Evolutionary conservation across 2,113 vertebrate genomes (phyloP).

Genomic region (Emberiza fucata): DNA sequence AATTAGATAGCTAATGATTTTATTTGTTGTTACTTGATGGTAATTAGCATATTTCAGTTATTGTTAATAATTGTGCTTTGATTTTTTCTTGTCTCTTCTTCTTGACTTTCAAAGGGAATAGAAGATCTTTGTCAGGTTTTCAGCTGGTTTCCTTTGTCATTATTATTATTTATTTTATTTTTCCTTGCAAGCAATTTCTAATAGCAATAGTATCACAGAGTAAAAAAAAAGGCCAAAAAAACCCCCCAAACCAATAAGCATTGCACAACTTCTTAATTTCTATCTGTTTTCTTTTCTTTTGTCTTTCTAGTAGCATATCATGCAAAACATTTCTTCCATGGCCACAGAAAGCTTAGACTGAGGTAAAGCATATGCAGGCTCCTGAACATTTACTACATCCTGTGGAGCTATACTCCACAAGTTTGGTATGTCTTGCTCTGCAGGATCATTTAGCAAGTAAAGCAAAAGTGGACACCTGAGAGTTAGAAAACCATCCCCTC

Average conservation of each 20-base stretch:
- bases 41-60: not conserved
- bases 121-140: not conserved
- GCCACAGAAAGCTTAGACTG: not conserved
- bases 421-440: not conserved
- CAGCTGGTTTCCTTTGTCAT: not conserved
- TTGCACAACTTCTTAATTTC: not conserved
- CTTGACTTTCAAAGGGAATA: not conserved
- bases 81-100: not conserved
- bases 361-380: not conserved
- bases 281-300: not conserved
- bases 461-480: not conserved
- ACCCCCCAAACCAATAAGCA: not conserved
- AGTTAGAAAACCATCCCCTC: not conserved
- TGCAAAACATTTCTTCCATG: not conserved
- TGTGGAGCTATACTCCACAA: not conserved
- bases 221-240: not conserved
- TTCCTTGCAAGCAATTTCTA: not conserved
- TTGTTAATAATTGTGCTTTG: not conserved
- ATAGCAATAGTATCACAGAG: not conserved
- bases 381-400: not conserved
- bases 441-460: conserved; percentile 20
- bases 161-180: not conserved
- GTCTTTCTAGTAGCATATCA: not conserved
- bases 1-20: not conserved
- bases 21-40: not conserved